Evolutionary conservation across 2,888 invertebrate species (phyloP).

Genomic region (Shargacucullia verbasci): DNA sequence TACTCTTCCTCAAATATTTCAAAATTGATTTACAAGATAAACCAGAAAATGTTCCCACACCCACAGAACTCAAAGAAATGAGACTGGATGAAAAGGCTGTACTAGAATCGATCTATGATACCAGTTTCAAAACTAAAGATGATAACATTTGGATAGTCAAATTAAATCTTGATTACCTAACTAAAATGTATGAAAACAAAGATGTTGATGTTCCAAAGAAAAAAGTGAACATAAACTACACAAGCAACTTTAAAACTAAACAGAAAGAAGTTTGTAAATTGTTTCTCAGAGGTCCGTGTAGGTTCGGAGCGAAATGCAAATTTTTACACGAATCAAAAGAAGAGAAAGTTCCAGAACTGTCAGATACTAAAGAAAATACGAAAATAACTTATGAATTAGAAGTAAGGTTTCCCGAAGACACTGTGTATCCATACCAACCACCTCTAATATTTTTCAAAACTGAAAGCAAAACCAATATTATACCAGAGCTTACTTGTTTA

Average conservation of each 20-base stretch:
- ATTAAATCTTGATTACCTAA: constrained; percentile 91
- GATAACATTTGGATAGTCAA: constrained; percentile 92
- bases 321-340: constrained; percentile 91
- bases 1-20: constrained; percentile 93
- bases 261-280: constrained; percentile 90
- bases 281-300: constrained; percentile 91
- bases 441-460: constrained; percentile 92
- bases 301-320: constrained; percentile 92
- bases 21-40: constrained; percentile 78
- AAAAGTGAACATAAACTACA: constrained; percentile 78
- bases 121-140: constrained; percentile 91
- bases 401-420: constrained; percentile 92
- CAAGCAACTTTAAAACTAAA: constrained; percentile 81
- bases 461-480: constrained; percentile 86
- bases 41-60: constrained; percentile 79
- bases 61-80: constrained; percentile 90
- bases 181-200: constrained; percentile 87
- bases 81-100: constrained; percentile 92
- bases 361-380: constrained; percentile 68
- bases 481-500: constrained; percentile 91
- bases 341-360: constrained; percentile 63
- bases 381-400: constrained; percentile 91
- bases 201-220: constrained; percentile 79
- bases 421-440: constrained; percentile 92
- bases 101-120: constrained; percentile 93